These are phyloP conservation scores for Amia ocellicauda DNA, from an alignment of 2,113 vertebrate species.

Conservation along the genomic window DNA sequence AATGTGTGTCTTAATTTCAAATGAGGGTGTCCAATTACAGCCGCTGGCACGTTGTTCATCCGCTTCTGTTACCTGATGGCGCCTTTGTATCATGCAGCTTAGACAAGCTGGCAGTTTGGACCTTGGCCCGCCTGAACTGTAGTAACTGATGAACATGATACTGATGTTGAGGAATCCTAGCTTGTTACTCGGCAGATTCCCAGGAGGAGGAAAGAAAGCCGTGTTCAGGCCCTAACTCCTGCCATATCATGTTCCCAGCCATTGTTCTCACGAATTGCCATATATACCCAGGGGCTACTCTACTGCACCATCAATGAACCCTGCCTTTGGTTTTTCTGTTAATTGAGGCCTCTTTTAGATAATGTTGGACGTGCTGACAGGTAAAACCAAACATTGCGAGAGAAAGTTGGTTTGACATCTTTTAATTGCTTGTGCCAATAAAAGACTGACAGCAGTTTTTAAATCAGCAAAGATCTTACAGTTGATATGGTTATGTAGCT, in stretches of 20 bases:
- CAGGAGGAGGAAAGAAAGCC: slow-evolving; percentile 72
- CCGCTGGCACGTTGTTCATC: slow-evolving; percentile 69
- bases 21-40: slow-evolving; percentile 89
- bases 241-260: slow-evolving; percentile 65
- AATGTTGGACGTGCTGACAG: slow-evolving; percentile 70
- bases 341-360: slow-evolving; percentile 77
- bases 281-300: slow-evolving; percentile 57
- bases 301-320: slow-evolving; percentile 54
- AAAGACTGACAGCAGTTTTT: slow-evolving; percentile 49
- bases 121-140: slow-evolving; percentile 71
- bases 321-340: slow-evolving; percentile 57
- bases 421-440: slow-evolving; percentile 69
- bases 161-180: slow-evolving; percentile 72
- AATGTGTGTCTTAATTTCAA: too few species aligned
- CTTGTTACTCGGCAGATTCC: slow-evolving; percentile 69
- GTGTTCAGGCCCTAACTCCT: slow-evolving; percentile 45
- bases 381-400: slow-evolving; percentile 58
- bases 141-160: slow-evolving; percentile 79
- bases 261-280: slow-evolving; percentile 51
- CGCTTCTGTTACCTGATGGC: slow-evolving; percentile 84
- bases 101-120: slow-evolving; percentile 81
- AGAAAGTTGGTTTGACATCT: slow-evolving; percentile 78
- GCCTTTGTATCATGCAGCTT: slow-evolving; percentile 76
- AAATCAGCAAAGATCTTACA: slow-evolving; percentile 45
- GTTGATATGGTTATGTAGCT: slow-evolving; percentile 56